Evolutionary conservation across 2,888 invertebrate genomes (phyloP).

Genomic region (Eudasyphora cyanicolor): DNA sequence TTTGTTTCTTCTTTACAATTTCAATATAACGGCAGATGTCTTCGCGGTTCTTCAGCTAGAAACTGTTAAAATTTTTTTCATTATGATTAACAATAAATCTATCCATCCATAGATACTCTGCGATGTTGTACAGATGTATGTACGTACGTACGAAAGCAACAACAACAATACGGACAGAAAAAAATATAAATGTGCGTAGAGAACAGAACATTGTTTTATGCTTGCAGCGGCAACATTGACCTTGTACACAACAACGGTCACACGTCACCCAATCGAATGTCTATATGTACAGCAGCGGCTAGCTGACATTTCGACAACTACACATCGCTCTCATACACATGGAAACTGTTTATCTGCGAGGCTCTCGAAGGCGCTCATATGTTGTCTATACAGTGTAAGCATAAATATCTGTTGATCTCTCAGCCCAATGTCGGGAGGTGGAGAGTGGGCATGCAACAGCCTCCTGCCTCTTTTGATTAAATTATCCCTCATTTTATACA

Average conservation of each 20-base stretch:
- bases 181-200: neutral
- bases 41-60: neutral
- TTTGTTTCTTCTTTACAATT: neutral
- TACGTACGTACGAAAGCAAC: neutral
- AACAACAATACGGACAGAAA: too few relatives aligned
- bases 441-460: slow-evolving; percentile 2
- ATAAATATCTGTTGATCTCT: neutral
- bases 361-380: too few relatives aligned
- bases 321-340: too few relatives aligned
- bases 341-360: too few relatives aligned
- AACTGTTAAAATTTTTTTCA: neutral
- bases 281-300: neutral
- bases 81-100: neutral
- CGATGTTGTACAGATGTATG: neutral
- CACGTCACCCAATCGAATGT: neutral
- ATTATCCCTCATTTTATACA: neutral
- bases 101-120: neutral
- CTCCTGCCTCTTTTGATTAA: neutral
- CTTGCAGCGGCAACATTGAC: neutral
- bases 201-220: neutral
- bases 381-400: neutral
- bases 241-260: too few relatives aligned
- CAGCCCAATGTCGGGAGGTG: neutral
- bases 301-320: neutral
- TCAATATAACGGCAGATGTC: slow-evolving; percentile 11